Percentiles rank a stretch among this genome's conserved stretches.
These are phyloP conservation scores for Cinara cedri DNA, from an alignment of 2,888 invertebrate genomes.

Conservation along the genomic window DNA sequence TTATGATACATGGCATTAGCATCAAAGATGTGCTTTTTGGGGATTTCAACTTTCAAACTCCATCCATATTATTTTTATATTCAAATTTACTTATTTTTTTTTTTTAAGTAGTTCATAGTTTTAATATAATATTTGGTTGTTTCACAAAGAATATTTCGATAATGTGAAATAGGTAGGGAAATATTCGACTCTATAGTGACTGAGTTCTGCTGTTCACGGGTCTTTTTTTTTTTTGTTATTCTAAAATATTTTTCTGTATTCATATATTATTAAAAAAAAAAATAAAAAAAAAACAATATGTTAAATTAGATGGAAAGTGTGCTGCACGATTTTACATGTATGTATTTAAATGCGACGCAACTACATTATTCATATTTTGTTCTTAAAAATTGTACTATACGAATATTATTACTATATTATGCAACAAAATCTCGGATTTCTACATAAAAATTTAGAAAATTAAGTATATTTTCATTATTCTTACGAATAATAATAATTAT, in stretches of 20 bases:
- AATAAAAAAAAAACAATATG: constrained; percentile 31
- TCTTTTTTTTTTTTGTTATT: neutral
- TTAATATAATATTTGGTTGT: too few relatives aligned
- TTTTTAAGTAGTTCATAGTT: too few relatives aligned
- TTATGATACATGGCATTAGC: too few relatives aligned
- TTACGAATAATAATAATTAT: constrained; percentile 11
- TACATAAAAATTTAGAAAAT: constrained; percentile 32
- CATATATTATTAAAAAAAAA: neutral
- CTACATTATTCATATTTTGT: constrained; percentile 7
- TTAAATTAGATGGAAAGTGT: constrained; percentile 39
- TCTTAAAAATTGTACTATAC: constrained; percentile 9
- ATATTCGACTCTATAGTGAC: too few relatives aligned
- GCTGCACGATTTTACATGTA: constrained; percentile 20
- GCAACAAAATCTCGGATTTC: neutral
- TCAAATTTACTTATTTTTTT: too few relatives aligned
- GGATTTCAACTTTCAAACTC: too few relatives aligned
- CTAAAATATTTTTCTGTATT: neutral
- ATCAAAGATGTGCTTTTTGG: too few relatives aligned
- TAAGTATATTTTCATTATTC: constrained; percentile 32
- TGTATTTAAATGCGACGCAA: constrained; percentile 14
- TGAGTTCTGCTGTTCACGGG: too few relatives aligned
- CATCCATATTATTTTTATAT: too few relatives aligned
- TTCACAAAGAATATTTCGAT: too few relatives aligned
- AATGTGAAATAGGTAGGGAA: too few relatives aligned
- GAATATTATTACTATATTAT: constrained; percentile 17